Evolutionary conservation across 37 sponge, comb jelly and placozoan species (phyloP), one percentile per base, ranked within the genome.

Genomic region (Haliclona indistincta): DNA sequence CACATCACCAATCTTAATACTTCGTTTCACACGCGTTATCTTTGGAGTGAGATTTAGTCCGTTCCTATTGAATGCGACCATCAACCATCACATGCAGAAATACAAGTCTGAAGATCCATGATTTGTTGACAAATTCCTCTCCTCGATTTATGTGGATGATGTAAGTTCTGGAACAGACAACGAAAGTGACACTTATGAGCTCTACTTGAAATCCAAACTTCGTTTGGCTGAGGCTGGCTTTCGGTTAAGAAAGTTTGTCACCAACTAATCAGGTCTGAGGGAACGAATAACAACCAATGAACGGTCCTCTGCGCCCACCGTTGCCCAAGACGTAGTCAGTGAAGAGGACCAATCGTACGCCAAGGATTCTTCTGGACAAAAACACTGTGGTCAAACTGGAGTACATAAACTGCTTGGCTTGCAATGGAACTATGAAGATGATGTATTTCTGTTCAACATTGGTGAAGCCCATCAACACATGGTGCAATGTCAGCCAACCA

Each of bases 91-190:
- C 40, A 5, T 68, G 40, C 43, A 68, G 0, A 2, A 39, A 13
- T 68, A 68, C n/a, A 30, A 68, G 23, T 2, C 38, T 34, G 41
- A 2, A 25, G 2, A 22, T 68, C 69, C 69, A 68, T 43, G 41
- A 19, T 39, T 68, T 3, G 43, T 68, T 30, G n/a, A n/a, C n/a
- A n/a, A n/a, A n/a, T n/a, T n/a, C n/a, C n/a, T n/a, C n/a, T n/a
- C n/a, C n/a, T n/a, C 69, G 3, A 38, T 68, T 2, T 68, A 68
- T 68, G 69, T 68, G 23, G 69, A 68, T 38, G 69, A 68, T 39
- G 25, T 68, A 2, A 68, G 25, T 19, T 68, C 15, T 68, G 43
- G 69, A 42, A 43, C 42, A 2, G 69, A 68, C 19, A 3, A 36
- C 41, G 69, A 68, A 1, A 43, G 41, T 20, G 43, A 68, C 1